Evolutionary conservation across 2,113 vertebrate genomes (phyloP).

Genomic region (Osmerus eperlanus): DNA sequence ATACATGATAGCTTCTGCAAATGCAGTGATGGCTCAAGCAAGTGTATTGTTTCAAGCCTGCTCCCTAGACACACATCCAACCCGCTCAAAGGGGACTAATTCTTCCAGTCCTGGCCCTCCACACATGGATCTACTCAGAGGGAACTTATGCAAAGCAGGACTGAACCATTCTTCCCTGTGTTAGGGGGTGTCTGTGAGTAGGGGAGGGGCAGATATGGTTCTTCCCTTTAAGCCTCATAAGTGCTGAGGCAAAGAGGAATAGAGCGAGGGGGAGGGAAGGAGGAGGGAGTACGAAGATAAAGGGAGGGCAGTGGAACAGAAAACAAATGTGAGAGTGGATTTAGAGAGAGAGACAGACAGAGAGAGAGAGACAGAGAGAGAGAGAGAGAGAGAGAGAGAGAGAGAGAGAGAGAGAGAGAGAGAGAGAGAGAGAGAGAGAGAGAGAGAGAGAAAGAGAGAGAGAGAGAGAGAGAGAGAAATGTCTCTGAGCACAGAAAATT

Average conservation of each 20-base stretch:
- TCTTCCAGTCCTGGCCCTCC: conserved; percentile 79
- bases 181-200: conserved; percentile 58
- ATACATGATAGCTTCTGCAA: conserved; percentile 80
- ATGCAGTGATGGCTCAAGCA: conserved; percentile 55
- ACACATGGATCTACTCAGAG: conserved; percentile 89
- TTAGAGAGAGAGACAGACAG: conserved; percentile 46
- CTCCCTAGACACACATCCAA: conserved; percentile 82
- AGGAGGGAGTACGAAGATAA: conserved; percentile 58
- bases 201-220: conserved; percentile 64
- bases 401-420: no score
- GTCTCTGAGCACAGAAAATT: conserved; percentile 53
- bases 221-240: conserved; percentile 67
- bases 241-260: conserved; percentile 72
- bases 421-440: no score
- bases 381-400: no score
- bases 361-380: no score
- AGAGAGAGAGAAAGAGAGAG: no score
- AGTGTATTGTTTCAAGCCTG: conserved; percentile 55
- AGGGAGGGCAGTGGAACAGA: conserved; percentile 63
- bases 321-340: conserved; percentile 71
- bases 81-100: conserved; percentile 77
- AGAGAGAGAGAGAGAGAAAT: conserved; percentile 17
- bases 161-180: conserved; percentile 78
- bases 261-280: conserved; percentile 48
- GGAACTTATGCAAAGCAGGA: conserved; percentile 97